Evolutionary conservation across 2,888 invertebrate genomes (phyloP).

Genomic region (Diogma glabrata): DNA sequence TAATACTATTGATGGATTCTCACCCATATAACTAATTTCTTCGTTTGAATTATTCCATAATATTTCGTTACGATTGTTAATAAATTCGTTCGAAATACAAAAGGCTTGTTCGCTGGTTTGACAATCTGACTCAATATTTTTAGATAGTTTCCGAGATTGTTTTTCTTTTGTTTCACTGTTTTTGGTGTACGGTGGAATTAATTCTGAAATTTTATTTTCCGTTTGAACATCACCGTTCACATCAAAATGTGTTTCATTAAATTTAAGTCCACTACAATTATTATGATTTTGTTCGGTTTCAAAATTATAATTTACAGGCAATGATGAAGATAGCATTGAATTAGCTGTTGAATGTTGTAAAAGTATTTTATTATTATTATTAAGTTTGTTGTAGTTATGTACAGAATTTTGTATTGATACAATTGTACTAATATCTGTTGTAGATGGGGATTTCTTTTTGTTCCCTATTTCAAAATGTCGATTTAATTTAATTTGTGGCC

Average conservation of each 20-base stretch:
- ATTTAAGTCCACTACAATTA: conserved; percentile 17
- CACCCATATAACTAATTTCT: conserved; percentile 20
- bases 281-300: not conserved
- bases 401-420: conserved; percentile 31
- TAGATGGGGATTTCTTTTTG: conserved; percentile 25
- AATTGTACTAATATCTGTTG: conserved; percentile 32
- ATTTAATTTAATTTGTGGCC: conserved; percentile 41
- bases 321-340: conserved; percentile 11
- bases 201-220: not conserved
- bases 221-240: conserved; percentile 19
- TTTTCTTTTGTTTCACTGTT: not conserved
- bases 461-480: conserved; percentile 18
- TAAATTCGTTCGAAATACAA: conserved; percentile 14
- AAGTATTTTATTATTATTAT: conserved; percentile 12
- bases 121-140: not conserved
- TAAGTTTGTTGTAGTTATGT: conserved; percentile 30
- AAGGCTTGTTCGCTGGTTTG: conserved; percentile 5
- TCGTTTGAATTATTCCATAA: conserved; percentile 19
- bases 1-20: conserved; percentile 21
- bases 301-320: conserved; percentile 10
- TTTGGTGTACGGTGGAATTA: not conserved
- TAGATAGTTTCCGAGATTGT: too few relatives aligned
- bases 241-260: conserved; percentile 25
- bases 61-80: conserved; percentile 19
- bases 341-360: not conserved